These are phyloP conservation scores for Manis crassicaudata DNA, from an alignment of 2,797 vertebrate species.

Conservation along the genomic window DNA sequence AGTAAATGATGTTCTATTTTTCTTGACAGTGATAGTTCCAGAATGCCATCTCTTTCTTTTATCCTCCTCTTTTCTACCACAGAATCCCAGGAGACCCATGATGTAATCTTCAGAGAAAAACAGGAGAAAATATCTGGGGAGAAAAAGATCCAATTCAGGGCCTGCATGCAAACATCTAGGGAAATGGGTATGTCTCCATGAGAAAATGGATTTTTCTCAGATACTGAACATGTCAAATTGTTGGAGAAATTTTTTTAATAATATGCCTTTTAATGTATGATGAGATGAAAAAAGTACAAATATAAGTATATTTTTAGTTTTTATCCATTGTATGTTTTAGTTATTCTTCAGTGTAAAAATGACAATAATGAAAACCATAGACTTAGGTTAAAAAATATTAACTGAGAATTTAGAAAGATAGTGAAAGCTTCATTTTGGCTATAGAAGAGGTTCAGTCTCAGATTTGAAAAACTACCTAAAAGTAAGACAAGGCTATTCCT, in stretches of 20 bases:
- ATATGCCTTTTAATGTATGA: neutral
- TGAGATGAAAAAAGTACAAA: neutral
- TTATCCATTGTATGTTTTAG: neutral
- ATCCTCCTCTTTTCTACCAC: neutral
- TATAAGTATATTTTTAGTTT: neutral
- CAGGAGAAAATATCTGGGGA: neutral
- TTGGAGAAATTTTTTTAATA: neutral
- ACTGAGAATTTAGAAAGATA: neutral
- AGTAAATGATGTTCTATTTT: neutral
- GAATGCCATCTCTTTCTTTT: neutral
- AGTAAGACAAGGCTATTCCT: neutral
- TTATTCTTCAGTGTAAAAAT: neutral
- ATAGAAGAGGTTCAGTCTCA: neutral
- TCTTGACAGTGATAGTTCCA: neutral
- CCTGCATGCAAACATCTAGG: neutral
- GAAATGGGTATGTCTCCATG: neutral
- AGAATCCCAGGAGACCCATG: neutral
- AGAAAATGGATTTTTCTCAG: neutral
- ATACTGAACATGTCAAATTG: neutral
- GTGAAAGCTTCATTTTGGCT: neutral
- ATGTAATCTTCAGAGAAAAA: neutral
- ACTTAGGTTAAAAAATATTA: slow-evolving; percentile 17
- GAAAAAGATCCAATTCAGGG: neutral
- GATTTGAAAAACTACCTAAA: neutral
- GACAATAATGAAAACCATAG: neutral